These are phyloP conservation scores for Diadumene lineata DNA, from an alignment of 92 coral and sea anemone genomes.

Conservation along the genomic window DNA sequence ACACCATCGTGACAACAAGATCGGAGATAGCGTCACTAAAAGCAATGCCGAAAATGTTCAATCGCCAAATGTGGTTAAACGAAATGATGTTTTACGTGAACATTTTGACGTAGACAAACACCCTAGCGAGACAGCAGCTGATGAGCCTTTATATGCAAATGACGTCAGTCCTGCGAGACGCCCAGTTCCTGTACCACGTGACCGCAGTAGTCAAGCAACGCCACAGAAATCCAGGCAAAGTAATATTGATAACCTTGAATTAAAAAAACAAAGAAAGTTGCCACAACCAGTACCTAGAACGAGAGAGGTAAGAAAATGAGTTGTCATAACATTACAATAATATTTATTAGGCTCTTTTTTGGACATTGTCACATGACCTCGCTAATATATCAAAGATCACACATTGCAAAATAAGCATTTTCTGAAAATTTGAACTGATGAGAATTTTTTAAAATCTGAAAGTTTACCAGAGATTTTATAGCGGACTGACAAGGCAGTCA, in stretches of 20 bases:
- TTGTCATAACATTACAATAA: background rate
- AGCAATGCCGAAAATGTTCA: background rate
- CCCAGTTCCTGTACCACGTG: conserved; percentile 39
- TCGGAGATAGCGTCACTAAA: background rate
- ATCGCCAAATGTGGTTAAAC: conserved; percentile 8
- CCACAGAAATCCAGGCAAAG: background rate
- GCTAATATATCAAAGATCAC: too few relatives aligned
- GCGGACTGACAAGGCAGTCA: too few relatives aligned
- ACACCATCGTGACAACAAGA: background rate
- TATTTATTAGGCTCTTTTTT: too few relatives aligned
- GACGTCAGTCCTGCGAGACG: background rate
- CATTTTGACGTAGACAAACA: background rate
- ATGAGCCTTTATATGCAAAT: background rate
- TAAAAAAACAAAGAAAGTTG: conserved; percentile 10
- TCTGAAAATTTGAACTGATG: too few relatives aligned
- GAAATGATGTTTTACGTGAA: background rate
- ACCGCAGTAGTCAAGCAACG: conserved; percentile 10
- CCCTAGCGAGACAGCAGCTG: background rate
- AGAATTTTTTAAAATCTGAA: too few relatives aligned
- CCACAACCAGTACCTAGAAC: conserved; percentile 34
- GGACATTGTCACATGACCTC: too few relatives aligned
- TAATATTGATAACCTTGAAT: background rate
- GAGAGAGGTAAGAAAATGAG: conserved; percentile 6
- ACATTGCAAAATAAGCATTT: too few relatives aligned
- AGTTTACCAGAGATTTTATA: too few relatives aligned